A percentile compares a stretch with the other conserved stretches of the same genome.
These are phyloP conservation scores for Drosophila neotestacea DNA, from an alignment of 2,888 invertebrate species.

Conservation along the genomic window DNA sequence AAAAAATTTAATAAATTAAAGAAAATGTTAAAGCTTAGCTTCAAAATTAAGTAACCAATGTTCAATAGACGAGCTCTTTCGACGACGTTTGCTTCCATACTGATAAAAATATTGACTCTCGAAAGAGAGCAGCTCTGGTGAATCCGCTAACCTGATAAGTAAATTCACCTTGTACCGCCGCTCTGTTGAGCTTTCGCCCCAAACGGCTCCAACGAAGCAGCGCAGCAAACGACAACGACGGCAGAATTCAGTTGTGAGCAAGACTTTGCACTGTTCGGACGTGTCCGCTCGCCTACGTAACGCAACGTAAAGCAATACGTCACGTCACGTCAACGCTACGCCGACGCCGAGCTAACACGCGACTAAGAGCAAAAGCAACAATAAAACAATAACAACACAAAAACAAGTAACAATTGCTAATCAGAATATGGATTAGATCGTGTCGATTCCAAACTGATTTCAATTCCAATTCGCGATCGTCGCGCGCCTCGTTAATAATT, in stretches of 20 bases:
- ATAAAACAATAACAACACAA: constrained; percentile 19
- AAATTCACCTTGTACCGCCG: constrained; percentile 16
- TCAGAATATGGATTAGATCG: constrained; percentile 19
- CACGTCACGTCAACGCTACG: constrained; percentile 28
- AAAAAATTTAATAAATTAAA: too few relatives aligned
- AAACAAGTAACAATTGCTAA: constrained; percentile 37
- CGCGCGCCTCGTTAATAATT: constrained; percentile 63
- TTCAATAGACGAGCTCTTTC: too few relatives aligned
- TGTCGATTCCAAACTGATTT: constrained; percentile 33
- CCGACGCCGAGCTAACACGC: constrained; percentile 47
- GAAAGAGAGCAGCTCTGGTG: too few relatives aligned
- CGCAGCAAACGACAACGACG: constrained; percentile 52
- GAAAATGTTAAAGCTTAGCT: too few relatives aligned
- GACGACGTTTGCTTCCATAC: too few relatives aligned
- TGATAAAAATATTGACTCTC: too few relatives aligned
- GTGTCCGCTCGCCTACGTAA: constrained; percentile 48
- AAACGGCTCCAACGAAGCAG: constrained; percentile 31
- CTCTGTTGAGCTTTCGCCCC: constrained; percentile 40
- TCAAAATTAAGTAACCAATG: too few relatives aligned
- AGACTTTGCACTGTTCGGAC: constrained; percentile 81
- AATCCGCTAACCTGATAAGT: too few relatives aligned
- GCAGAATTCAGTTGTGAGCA: constrained; percentile 77
- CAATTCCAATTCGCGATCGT: constrained; percentile 41
- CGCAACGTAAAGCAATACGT: constrained; percentile 14
- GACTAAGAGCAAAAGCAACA: constrained; percentile 38